Conservation (phyloP, 2,113 vertebrate species). For the Pogona vitticeps region DNA sequence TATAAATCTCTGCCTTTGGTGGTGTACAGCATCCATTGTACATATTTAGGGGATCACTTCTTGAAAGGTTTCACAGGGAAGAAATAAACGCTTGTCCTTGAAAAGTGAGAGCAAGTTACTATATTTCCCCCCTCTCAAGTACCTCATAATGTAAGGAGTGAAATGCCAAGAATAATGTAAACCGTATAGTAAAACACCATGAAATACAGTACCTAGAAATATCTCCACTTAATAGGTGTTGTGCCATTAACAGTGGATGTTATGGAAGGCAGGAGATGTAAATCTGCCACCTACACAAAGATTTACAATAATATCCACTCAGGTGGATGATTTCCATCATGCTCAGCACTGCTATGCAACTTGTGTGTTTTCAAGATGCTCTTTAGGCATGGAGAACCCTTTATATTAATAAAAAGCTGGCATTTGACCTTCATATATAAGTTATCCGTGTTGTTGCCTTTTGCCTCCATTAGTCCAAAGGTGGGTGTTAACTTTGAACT, state of each 20-base stretch:
- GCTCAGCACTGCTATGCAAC: constrained; percentile 66
- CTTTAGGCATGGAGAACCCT: constrained; percentile 60
- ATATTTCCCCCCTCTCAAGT: constrained; percentile 66
- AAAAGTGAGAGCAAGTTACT: constrained; percentile 71
- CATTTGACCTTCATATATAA: constrained; percentile 62
- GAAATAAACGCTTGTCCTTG: constrained; percentile 74
- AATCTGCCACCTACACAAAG: constrained; percentile 79
- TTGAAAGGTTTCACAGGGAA: constrained; percentile 56
- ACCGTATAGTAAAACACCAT: constrained; percentile 76
- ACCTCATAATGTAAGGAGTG: constrained; percentile 66
- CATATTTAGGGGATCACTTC: constrained; percentile 66
- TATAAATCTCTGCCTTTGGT: constrained; percentile 49
- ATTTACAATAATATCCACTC: constrained; percentile 74
- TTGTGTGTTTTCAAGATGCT: constrained; percentile 60
- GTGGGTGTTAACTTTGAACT: neutral
- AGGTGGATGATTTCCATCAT: constrained; percentile 73
- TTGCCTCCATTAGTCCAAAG: constrained; percentile 2
- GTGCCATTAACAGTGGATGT: constrained; percentile 78
- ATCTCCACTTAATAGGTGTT: constrained; percentile 79
- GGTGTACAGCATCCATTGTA: constrained; percentile 55
- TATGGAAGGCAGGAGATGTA: constrained; percentile 75
- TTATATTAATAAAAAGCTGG: constrained; percentile 59
- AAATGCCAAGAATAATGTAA: constrained; percentile 76
- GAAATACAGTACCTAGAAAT: constrained; percentile 75
- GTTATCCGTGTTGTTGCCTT: neutral